phyloP scores from a whole-genome alignment of 2,888 invertebrate species.

The Erannis defoliaria region DNA sequence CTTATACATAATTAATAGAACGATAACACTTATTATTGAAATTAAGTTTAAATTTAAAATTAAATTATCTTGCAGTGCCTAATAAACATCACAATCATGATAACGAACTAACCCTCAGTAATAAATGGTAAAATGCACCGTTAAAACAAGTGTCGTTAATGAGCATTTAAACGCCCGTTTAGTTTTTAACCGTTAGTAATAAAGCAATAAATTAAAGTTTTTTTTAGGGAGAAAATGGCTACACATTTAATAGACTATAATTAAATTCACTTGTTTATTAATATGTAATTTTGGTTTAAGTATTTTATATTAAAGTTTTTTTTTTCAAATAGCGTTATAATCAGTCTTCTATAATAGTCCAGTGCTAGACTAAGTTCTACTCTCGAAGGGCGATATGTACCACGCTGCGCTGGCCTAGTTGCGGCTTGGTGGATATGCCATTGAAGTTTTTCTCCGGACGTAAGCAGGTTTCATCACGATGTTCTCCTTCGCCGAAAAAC shows the following conservation, averaged over 20 bases:
- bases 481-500: too few species aligned
- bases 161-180: constrained; percentile 3
- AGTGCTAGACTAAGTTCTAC: too few species aligned
- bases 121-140: neutral
- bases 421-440: too few species aligned
- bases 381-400: too few species aligned
- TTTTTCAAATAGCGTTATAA: too few species aligned
- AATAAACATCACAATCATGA: constrained; percentile 4
- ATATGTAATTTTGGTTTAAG: neutral
- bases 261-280: too few species aligned
- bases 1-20: neutral
- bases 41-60: neutral
- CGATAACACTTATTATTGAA: too few species aligned
- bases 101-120: constrained; percentile 13
- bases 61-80: neutral
- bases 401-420: too few species aligned
- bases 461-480: too few species aligned
- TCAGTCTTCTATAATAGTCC: too few species aligned
- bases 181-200: constrained; percentile 7
- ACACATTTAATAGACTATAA: neutral
- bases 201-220: neutral
- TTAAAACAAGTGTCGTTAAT: constrained; percentile 5
- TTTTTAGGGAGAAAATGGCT: constrained; percentile 1
- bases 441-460: too few species aligned
- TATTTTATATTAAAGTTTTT: too few species aligned